These are phyloP conservation scores for Drosophila ananassae DNA, from an alignment of 1,140 invertebrate species.

Conservation along the genomic window DNA sequence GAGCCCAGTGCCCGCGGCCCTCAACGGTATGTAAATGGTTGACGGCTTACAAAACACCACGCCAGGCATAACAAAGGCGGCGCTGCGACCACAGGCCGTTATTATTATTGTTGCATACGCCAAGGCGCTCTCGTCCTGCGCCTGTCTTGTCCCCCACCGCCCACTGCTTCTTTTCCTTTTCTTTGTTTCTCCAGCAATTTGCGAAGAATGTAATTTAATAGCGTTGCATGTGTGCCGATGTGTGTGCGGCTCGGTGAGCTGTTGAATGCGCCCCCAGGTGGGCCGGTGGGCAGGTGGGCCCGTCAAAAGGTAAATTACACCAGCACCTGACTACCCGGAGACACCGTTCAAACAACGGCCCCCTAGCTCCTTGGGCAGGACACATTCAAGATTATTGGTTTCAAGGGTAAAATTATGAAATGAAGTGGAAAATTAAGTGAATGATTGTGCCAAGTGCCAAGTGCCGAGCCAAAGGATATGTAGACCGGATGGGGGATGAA, in stretches of 20 bases:
- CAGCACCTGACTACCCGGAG: slow-evolving; percentile 38
- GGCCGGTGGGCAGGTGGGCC: slow-evolving; percentile 16
- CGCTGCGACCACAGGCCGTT: slow-evolving; percentile 53
- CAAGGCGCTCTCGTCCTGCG: slow-evolving; percentile 38
- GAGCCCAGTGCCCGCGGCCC: background rate
- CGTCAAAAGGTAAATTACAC: slow-evolving; percentile 50
- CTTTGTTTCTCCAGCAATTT: slow-evolving; percentile 65
- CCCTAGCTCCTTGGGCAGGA: slow-evolving; percentile 20
- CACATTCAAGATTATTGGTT: slow-evolving; percentile 58
- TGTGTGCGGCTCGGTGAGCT: slow-evolving; percentile 18
- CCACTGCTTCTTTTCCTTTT: slow-evolving; percentile 11
- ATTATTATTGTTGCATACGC: slow-evolving; percentile 66
- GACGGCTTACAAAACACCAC: slow-evolving; percentile 51
- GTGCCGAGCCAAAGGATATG: slow-evolving; percentile 21
- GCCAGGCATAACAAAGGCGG: slow-evolving; percentile 49
- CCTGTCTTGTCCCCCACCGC: slow-evolving; percentile 16
- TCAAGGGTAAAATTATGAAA: slow-evolving; percentile 63
- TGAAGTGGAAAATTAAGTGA: slow-evolving; percentile 63
- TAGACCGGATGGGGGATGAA: background rate
- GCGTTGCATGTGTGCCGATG: slow-evolving; percentile 30
- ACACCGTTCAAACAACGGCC: slow-evolving; percentile 10
- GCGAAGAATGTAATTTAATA: slow-evolving; percentile 60
- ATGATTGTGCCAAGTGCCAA: slow-evolving; percentile 48
- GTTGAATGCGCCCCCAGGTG: slow-evolving; percentile 55
- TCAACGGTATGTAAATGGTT: slow-evolving; percentile 54